These are phyloP conservation scores for Nebria salina DNA, from an alignment of 2,888 invertebrate genomes.

Conservation along the genomic window DNA sequence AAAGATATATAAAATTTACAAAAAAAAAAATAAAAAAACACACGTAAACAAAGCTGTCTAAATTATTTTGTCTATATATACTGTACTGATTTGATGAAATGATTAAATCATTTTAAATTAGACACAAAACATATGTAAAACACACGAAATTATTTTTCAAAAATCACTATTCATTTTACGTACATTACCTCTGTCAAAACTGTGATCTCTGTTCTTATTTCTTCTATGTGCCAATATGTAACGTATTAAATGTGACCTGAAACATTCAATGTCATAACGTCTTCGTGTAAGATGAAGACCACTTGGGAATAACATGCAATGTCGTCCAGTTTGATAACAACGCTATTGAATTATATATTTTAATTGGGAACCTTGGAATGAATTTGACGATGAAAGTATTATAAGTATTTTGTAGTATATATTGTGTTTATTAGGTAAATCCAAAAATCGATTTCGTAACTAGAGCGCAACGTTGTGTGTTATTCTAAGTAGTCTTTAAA, in stretches of 20 bases:
- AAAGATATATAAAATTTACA: neutral
- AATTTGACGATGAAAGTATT: too few relatives aligned
- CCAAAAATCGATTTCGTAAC: neutral
- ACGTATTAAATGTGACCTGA: constrained; percentile 53
- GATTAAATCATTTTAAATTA: neutral
- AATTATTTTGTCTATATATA: neutral
- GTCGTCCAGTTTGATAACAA: neutral
- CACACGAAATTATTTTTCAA: constrained; percentile 6
- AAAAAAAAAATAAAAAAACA: neutral
- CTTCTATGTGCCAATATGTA: constrained; percentile 53
- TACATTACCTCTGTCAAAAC: constrained; percentile 51
- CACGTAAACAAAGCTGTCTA: neutral
- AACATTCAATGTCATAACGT: constrained; percentile 46
- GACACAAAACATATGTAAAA: constrained; percentile 9
- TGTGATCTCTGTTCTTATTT: constrained; percentile 54
- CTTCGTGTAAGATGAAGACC: constrained; percentile 34
- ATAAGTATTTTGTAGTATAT: too few relatives aligned
- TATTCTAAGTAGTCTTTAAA: neutral
- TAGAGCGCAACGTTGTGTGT: neutral
- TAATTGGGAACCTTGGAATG: neutral
- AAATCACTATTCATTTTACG: constrained; percentile 15
- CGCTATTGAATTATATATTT: neutral
- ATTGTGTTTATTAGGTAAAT: too few relatives aligned
- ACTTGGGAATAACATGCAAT: neutral
- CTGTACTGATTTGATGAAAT: constrained; percentile 8